These are phyloP conservation scores for Hydrolagus colliei DNA, from an alignment of 2,797 vertebrate genomes.

Conservation along the genomic window DNA sequence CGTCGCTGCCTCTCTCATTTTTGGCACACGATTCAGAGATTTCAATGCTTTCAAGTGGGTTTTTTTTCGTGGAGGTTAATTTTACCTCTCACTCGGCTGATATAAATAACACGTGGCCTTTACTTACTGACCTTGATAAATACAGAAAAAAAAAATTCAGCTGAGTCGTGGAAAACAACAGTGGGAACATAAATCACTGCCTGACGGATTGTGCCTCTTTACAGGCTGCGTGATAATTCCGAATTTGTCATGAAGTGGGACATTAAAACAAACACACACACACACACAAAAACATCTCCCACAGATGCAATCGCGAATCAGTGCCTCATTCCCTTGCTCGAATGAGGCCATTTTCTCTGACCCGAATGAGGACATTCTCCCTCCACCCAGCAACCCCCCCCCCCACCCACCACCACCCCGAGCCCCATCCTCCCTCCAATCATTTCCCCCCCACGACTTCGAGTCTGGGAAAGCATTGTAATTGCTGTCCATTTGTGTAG, in stretches of 20 bases:
- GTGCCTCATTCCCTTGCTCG: background rate
- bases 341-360: too few relatives aligned
- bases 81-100: constrained; percentile 36
- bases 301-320: background rate
- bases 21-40: background rate
- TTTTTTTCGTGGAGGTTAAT: constrained; percentile 1
- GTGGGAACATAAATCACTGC: constrained; percentile 46
- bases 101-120: constrained; percentile 42
- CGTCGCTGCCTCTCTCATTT: too few relatives aligned
- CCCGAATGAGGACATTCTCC: too few relatives aligned
- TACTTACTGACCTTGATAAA: constrained; percentile 50
- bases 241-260: constrained; percentile 23
- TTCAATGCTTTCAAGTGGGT: background rate
- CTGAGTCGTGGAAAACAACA: constrained; percentile 49
- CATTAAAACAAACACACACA: background rate
- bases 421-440: background rate
- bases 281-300: background rate
- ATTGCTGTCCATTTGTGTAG: constrained; percentile 10
- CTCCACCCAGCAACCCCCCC: too few relatives aligned
- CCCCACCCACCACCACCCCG: too few relatives aligned
- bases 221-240: constrained; percentile 21
- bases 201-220: constrained; percentile 42
- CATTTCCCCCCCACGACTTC: background rate
- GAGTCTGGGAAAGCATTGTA: background rate
- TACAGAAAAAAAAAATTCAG: constrained; percentile 46